These are phyloP conservation scores for Pedionomus torquatus DNA, from an alignment of 2,113 vertebrate genomes.

Conservation along the genomic window DNA sequence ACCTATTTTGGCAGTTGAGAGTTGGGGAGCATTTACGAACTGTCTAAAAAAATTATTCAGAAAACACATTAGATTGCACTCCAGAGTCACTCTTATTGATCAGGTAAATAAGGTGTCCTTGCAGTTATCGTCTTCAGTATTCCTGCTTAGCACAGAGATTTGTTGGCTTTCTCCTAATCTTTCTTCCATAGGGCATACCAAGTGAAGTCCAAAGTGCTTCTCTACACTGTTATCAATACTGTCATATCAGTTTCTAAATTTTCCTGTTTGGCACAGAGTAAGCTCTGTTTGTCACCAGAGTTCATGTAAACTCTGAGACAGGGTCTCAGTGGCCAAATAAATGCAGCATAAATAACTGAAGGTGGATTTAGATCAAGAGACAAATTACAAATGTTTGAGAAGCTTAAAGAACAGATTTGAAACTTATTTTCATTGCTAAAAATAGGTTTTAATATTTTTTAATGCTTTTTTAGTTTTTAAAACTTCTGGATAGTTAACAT, in stretches of 20 bases:
- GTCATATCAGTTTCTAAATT: neutral
- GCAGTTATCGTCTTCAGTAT: neutral
- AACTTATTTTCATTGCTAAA: neutral
- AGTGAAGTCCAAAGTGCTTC: conserved; percentile 37
- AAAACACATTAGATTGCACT: neutral
- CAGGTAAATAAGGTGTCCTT: neutral
- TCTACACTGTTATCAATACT: neutral
- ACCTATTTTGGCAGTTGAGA: neutral
- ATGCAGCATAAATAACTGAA: neutral
- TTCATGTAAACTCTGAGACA: neutral
- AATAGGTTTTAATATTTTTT: neutral
- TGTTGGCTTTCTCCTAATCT: neutral
- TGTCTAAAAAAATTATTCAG: neutral
- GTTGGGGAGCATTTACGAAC: neutral
- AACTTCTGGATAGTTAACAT: neutral
- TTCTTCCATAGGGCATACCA: neutral
- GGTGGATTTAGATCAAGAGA: neutral
- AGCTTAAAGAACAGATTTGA: neutral
- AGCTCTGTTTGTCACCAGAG: neutral
- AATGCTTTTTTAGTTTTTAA: neutral
- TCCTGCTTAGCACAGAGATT: neutral
- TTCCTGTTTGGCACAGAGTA: conserved; percentile 29
- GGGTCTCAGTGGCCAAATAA: neutral
- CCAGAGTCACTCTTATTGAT: neutral
- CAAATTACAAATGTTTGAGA: neutral